Evolutionary conservation across 2,888 invertebrate genomes (phyloP).

Genomic region (Macaria liturata): DNA sequence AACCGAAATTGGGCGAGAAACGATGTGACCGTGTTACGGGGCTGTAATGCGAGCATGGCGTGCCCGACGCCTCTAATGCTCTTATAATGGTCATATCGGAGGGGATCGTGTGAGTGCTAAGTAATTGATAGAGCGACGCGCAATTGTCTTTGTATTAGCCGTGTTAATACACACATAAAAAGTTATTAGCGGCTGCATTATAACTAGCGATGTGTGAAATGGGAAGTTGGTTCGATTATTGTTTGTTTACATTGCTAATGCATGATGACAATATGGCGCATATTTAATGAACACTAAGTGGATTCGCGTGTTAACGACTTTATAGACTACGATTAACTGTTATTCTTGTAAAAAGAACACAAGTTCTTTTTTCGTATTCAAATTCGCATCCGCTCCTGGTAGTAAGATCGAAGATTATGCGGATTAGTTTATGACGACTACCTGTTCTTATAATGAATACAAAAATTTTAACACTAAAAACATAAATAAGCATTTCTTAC

Average conservation of each 20-base stretch:
- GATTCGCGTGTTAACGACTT: slow-evolving; percentile 9
- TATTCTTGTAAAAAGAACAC: background rate
- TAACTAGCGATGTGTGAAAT: slow-evolving; percentile 39
- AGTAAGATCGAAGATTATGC: slow-evolving; percentile 1
- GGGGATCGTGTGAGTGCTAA: slow-evolving; percentile 68
- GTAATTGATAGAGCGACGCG: slow-evolving; percentile 75
- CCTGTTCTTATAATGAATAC: slow-evolving; percentile 8
- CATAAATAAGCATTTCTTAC: slow-evolving; percentile 3
- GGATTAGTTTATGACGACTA: slow-evolving; percentile 2
- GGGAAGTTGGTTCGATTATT: slow-evolving; percentile 24
- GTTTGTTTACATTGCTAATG: slow-evolving; percentile 22
- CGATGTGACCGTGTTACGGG: slow-evolving; percentile 78
- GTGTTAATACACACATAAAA: slow-evolving; percentile 56
- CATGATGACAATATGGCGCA: slow-evolving; percentile 16
- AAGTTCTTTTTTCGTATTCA: background rate
- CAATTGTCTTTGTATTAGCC: slow-evolving; percentile 64
- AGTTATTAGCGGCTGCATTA: slow-evolving; percentile 39
- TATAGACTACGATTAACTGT: background rate
- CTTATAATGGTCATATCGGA: slow-evolving; percentile 75
- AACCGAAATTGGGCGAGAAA: slow-evolving; percentile 75
- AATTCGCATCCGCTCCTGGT: background rate
- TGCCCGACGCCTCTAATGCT: slow-evolving; percentile 74
- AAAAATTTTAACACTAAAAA: slow-evolving; percentile 1
- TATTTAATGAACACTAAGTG: slow-evolving; percentile 10
- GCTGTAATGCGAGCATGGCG: slow-evolving; percentile 75